Conservation (phyloP, 1,140 invertebrate genomes). For the Sycophila sp. region DNA sequence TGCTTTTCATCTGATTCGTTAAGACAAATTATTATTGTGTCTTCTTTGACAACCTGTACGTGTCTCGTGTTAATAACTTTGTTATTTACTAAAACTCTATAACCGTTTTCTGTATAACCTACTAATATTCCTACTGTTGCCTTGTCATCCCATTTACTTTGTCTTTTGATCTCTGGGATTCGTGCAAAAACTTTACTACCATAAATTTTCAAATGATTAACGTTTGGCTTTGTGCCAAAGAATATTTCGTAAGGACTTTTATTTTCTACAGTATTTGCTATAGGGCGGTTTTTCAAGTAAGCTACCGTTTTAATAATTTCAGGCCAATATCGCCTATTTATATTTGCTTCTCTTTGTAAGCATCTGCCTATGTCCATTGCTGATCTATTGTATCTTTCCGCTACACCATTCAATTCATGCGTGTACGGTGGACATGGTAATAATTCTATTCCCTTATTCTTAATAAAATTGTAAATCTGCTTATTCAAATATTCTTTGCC, state of each 20-base stretch:
- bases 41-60: too few species aligned
- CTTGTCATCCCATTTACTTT: not conserved
- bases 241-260: conserved; percentile 26
- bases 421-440: too few species aligned
- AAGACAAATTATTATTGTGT: too few species aligned
- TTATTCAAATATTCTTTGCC: too few species aligned
- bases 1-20: too few species aligned
- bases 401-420: conserved; percentile 18
- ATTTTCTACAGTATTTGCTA: conserved; percentile 10
- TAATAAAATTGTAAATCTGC: not conserved
- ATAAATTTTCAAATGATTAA: not conserved
- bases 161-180: not conserved
- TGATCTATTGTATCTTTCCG: conserved; percentile 13
- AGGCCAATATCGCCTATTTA: too few species aligned
- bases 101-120: too few species aligned
- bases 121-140: not conserved
- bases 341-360: conserved; percentile 2
- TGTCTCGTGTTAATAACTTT: not conserved
- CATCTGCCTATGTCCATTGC: not conserved
- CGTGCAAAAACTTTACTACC: not conserved
- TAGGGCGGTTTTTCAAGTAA: conserved; percentile 1
- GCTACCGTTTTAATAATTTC: too few species aligned
- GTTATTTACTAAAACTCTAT: not conserved
- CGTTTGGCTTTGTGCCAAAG: not conserved
- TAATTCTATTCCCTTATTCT: conserved; percentile 9